Conservation (phyloP, 2,113 vertebrate genomes). For the Saccopteryx leptura region DNA sequence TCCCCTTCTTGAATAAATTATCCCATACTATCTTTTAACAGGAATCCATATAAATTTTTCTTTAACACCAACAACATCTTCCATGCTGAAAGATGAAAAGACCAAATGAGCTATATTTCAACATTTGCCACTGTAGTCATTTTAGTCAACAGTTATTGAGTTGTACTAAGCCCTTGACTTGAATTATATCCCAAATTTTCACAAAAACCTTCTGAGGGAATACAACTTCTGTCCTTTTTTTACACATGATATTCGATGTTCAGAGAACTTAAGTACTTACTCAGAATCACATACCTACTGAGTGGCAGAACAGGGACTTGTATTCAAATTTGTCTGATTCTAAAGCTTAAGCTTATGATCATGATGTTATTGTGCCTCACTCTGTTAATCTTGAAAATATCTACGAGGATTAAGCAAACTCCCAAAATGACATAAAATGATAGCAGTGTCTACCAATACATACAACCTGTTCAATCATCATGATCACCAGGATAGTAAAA, state of each 20-base stretch:
- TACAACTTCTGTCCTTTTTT: neutral
- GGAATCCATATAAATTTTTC: neutral
- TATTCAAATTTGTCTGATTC: constrained; percentile 25
- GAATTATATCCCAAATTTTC: neutral
- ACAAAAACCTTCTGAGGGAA: constrained; percentile 14
- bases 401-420: neutral
- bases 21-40: neutral
- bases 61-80: neutral
- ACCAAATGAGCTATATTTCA: neutral
- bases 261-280: neutral
- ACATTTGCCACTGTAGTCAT: neutral
- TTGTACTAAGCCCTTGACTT: neutral
- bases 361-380: neutral
- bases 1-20: neutral
- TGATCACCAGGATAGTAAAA: neutral
- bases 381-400: neutral
- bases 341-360: neutral
- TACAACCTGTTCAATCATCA: neutral
- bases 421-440: neutral
- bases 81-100: constrained; percentile 18
- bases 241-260: neutral
- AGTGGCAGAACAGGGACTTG: constrained; percentile 10
- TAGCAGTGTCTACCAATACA: neutral
- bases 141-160: neutral
- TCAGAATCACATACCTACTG: neutral